Evolutionary conservation across 2,113 vertebrate species (phyloP), one percentile per base, ranked within the genome.

Genomic region (Pluvialis apricaria): DNA sequence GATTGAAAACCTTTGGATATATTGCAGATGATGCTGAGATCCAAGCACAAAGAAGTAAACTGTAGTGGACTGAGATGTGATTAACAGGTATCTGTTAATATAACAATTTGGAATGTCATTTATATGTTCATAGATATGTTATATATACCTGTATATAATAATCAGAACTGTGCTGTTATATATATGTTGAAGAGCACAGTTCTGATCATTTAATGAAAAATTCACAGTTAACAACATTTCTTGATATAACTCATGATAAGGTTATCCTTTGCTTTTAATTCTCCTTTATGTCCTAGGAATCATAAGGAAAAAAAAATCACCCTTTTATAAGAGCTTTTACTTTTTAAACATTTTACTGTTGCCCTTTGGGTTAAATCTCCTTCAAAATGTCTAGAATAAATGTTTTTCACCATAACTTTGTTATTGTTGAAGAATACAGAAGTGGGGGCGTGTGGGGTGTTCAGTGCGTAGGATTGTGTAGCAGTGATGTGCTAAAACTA

Each of bases 1-100:
- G 75, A 44, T 47, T 49, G 60, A 72, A 96, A 82, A 32, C 24
- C 14, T 84, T 49, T 71, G 88, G 44, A 20, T 72, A n/a, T 36
- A 76, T 89, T 49, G 86, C 73, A 72, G 78, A 52, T 85, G 61
- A 57, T 61, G 65, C 76, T 25, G 88, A 71, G 58, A 86, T 65
- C 29, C 20, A 72, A 64, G 57, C 71, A 40, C 92, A 79, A 84
- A 86, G 55, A 28, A 76, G 15, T 51, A 86, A 86, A 84, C 7
- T 32, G 42, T n/a, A n/a, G n/a, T 29, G 26, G 60, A 42, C 71
- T 42, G 16, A 40, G 38, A 62, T 45, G 62, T 73, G 38, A 68
- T 82, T 68, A 85, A 26, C 25, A 86, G 29, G 11, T 36, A 40
- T 45, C 49, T 69, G 22, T 42, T 71, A 76, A 75, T 25, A 55